A percentile compares a stretch with the other conserved stretches of the same genome.
These are phyloP conservation scores for Spinus pinus DNA, from an alignment of 2,797 vertebrate genomes.

Conservation along the genomic window DNA sequence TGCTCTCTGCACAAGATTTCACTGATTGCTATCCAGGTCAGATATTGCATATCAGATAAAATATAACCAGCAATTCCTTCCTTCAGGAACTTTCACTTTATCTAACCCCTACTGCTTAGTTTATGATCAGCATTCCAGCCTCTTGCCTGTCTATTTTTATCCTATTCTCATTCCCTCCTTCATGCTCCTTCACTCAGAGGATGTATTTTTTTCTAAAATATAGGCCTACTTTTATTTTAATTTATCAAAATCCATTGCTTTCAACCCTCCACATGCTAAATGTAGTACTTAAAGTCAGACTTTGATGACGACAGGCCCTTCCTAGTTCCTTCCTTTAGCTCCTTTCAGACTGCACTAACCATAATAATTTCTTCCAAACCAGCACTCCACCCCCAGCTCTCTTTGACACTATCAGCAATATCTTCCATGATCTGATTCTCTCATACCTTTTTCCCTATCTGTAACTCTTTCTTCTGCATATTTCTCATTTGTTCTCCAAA, in stretches of 20 bases:
- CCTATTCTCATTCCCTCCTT: not conserved
- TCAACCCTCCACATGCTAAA: not conserved
- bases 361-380: not conserved
- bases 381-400: not conserved
- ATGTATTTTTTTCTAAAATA: not conserved
- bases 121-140: not conserved
- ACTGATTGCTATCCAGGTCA: not conserved
- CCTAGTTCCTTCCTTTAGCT: not conserved
- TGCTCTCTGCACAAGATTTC: not conserved
- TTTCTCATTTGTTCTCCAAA: not conserved
- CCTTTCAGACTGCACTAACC: not conserved
- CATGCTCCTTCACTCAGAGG: not conserved
- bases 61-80: not conserved
- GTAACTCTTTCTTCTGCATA: not conserved
- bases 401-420: not conserved
- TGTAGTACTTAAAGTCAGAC: not conserved
- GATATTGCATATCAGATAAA: not conserved
- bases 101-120: not conserved
- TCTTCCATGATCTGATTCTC: not conserved
- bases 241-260: not conserved
- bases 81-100: not conserved
- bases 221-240: not conserved
- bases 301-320: not conserved
- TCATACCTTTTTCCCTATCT: not conserved
- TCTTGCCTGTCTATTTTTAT: not conserved